These are phyloP conservation scores for Oncorhynchus kisutch DNA, from an alignment of 2,113 vertebrate species.

Conservation along the genomic window DNA sequence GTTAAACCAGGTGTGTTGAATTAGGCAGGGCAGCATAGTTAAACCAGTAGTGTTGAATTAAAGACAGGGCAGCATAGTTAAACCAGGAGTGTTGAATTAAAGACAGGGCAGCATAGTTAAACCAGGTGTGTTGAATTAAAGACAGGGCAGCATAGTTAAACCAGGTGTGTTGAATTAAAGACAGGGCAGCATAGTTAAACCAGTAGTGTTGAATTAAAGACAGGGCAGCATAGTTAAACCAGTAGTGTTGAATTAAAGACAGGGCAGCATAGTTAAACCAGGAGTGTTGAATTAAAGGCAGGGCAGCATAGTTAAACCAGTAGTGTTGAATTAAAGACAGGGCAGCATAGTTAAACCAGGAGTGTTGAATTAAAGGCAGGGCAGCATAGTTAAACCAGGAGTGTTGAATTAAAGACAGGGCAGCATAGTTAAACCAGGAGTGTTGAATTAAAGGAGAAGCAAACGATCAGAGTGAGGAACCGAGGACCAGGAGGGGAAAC, in stretches of 20 bases:
- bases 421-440: slow-evolving; percentile 18
- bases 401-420: slow-evolving; percentile 35
- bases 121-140: slow-evolving; percentile 23
- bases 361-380: no score
- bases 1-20: no score
- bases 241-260: slow-evolving; percentile 22
- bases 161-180: not conserved
- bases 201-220: no score
- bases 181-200: slow-evolving; percentile 18
- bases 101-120: no score
- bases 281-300: no score
- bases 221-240: slow-evolving; percentile 15
- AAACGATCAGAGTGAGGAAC: not conserved
- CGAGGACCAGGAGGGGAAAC: not conserved
- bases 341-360: slow-evolving; percentile 5
- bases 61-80: no score
- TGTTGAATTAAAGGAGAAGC: slow-evolving; percentile 28
- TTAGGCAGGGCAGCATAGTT: no score
- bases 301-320: slow-evolving; percentile 13
- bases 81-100: no score
- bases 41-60: no score
- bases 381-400: slow-evolving; percentile 21
- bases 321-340: slow-evolving; percentile 34
- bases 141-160: slow-evolving; percentile 28
- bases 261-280: not conserved